phyloP scores from a whole-genome alignment of 2,113 vertebrate species.

The Campylorhamphus procurvoides region DNA sequence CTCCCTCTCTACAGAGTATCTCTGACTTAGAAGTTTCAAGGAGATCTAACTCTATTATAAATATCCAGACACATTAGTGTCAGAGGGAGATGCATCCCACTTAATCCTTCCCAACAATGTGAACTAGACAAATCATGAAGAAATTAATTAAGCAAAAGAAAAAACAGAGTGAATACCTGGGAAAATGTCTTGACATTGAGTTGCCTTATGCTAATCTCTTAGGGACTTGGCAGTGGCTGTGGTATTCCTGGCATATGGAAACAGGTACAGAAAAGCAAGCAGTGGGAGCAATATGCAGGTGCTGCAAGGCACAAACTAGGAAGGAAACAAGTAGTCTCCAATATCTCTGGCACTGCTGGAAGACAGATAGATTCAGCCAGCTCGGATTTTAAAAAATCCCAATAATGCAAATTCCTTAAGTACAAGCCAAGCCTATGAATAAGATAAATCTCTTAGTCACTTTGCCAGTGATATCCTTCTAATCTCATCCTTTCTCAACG shows the following conservation, averaged over 20 bases:
- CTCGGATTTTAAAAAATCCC: conserved; percentile 35
- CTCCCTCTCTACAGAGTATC: background rate
- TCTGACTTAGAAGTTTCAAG: background rate
- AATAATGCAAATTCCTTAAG: conserved; percentile 62
- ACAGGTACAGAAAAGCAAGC: background rate
- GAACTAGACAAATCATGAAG: conserved; percentile 7
- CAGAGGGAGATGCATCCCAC: background rate
- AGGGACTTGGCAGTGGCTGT: background rate
- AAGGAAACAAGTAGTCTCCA: background rate
- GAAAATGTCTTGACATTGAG: background rate
- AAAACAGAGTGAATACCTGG: background rate
- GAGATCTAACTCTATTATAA: background rate
- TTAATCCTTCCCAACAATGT: background rate
- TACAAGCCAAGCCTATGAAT: conserved; percentile 47
- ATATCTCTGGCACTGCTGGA: background rate
- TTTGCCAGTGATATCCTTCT: conserved; percentile 58
- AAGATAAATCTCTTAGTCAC: conserved; percentile 65
- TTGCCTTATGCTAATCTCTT: background rate
- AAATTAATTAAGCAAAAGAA: conserved; percentile 32
- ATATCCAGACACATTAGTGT: background rate
- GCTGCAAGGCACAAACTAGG: background rate
- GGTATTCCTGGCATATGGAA: background rate
- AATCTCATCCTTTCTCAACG: conserved; percentile 62
- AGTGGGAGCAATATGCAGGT: background rate
- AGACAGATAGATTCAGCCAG: background rate